Percentiles rank a stretch among this genome's conserved stretches.
Conservation (phyloP, 2,797 vertebrate species). For the Thalassophryne amazonica region DNA sequence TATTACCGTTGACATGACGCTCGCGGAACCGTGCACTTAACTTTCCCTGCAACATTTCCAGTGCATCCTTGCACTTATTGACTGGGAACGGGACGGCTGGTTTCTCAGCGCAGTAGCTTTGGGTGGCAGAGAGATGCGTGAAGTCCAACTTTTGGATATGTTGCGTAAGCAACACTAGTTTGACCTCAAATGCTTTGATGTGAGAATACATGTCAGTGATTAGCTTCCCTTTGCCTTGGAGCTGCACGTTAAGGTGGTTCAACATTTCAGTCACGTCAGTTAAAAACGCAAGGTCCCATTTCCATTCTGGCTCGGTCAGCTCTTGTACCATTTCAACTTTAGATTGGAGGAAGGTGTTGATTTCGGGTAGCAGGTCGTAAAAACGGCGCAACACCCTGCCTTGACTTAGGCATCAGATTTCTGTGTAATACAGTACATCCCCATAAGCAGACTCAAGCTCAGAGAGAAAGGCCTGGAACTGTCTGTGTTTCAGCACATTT, state of each 20-base stretch:
- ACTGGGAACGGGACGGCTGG: too few relatives aligned
- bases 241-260: slow-evolving; percentile 42
- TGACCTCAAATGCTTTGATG: slow-evolving; percentile 45
- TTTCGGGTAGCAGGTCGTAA: slow-evolving; percentile 39
- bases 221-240: slow-evolving; percentile 43
- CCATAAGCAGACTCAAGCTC: slow-evolving; percentile 28
- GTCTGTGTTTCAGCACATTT: slow-evolving; percentile 38
- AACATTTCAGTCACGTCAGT: slow-evolving; percentile 39
- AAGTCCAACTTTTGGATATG: slow-evolving; percentile 26
- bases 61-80: too few relatives aligned
- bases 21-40: too few relatives aligned
- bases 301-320: slow-evolving; percentile 51
- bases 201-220: slow-evolving; percentile 45
- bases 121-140: slow-evolving; percentile 30
- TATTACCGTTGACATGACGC: too few relatives aligned
- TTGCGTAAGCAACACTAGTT: slow-evolving; percentile 29
- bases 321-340: slow-evolving; percentile 44
- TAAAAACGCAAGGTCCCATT: slow-evolving; percentile 49
- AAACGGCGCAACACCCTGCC: slow-evolving; percentile 37
- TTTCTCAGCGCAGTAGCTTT: slow-evolving; percentile 10
- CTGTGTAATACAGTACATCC: slow-evolving; percentile 41
- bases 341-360: slow-evolving; percentile 33
- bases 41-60: too few relatives aligned
- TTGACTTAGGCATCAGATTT: slow-evolving; percentile 29
- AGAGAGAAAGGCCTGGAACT: slow-evolving; percentile 38